Evolutionary conservation across 2,888 invertebrate genomes (phyloP).

Genomic region (Tanaodytes sp.): DNA sequence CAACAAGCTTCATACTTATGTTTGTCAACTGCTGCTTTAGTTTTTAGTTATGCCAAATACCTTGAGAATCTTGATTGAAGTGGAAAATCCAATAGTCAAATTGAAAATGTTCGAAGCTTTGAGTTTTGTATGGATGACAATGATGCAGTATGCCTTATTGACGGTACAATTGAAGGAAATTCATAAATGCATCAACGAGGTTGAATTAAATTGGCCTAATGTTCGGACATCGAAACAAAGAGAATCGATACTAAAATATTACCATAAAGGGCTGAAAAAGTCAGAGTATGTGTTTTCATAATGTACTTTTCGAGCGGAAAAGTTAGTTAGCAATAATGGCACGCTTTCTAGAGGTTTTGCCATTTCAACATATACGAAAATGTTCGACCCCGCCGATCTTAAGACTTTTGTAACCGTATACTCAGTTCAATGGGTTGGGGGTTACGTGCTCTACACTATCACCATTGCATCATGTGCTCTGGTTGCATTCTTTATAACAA

Average conservation of each 20-base stretch:
- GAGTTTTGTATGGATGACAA: conserved; percentile 60
- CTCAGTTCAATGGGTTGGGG: conserved; percentile 46
- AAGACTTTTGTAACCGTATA: conserved; percentile 56
- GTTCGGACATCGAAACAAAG: conserved; percentile 12
- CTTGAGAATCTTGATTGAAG: conserved; percentile 30
- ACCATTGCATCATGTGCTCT: conserved; percentile 53
- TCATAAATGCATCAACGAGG: conserved; percentile 33
- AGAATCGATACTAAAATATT: conserved; percentile 21
- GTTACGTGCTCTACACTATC: conserved; percentile 47
- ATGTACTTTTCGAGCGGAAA: conserved; percentile 56
- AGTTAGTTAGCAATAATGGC: conserved; percentile 45
- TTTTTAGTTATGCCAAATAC: conserved; percentile 26
- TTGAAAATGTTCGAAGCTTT: conserved; percentile 58
- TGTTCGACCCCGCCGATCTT: conserved; percentile 49
- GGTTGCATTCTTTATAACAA: conserved; percentile 54
- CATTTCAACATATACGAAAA: conserved; percentile 56
- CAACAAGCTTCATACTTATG: too few species aligned
- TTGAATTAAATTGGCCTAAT: conserved; percentile 22
- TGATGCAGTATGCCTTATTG: conserved; percentile 56
- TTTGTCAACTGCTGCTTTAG: conserved; percentile 4
- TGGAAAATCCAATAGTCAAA: conserved; percentile 47
- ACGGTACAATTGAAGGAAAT: conserved; percentile 6
- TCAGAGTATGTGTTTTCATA: conserved; percentile 52
- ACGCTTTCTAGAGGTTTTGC: conserved; percentile 43
- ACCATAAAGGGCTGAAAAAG: conserved; percentile 46